Evolutionary conservation across 2,113 vertebrate species (phyloP).

Genomic region (Nothobranchius furzeri): DNA sequence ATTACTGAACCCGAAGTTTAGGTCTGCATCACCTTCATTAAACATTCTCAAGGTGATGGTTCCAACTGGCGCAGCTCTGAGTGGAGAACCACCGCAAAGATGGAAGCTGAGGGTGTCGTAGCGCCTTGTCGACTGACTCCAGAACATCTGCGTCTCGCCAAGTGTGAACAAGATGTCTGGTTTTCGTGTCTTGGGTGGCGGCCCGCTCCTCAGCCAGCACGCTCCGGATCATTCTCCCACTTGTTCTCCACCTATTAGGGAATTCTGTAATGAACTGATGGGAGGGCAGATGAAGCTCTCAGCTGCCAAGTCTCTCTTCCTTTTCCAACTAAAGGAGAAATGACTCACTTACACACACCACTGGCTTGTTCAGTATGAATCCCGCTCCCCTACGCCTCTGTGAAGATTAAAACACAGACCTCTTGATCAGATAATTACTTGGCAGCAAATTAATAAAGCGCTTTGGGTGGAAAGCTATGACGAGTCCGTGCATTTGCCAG

Average conservation of each 20-base stretch:
- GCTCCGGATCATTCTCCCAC: slow-evolving; percentile 45
- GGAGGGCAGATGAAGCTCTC: slow-evolving; percentile 67
- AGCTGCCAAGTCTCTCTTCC: slow-evolving; percentile 67
- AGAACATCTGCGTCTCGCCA: slow-evolving; percentile 57
- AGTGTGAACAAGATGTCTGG: slow-evolving; percentile 66
- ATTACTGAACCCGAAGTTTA: background rate
- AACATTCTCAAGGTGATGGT: slow-evolving; percentile 22
- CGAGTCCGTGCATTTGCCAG: slow-evolving; percentile 3
- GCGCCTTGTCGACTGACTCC: slow-evolving; percentile 31
- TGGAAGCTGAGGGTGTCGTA: slow-evolving; percentile 14
- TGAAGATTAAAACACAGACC: slow-evolving; percentile 67
- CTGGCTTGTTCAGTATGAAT: slow-evolving; percentile 50
- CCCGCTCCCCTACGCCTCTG: slow-evolving; percentile 55
- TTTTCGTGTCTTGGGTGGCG: slow-evolving; percentile 58
- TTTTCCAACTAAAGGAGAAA: slow-evolving; percentile 66
- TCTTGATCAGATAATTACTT: slow-evolving; percentile 70
- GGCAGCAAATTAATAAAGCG: slow-evolving; percentile 59
- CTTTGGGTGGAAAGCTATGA: slow-evolving; percentile 53
- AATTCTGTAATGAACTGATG: slow-evolving; percentile 67
- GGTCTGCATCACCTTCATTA: background rate
- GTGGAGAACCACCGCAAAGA: slow-evolving; percentile 11
- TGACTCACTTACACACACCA: slow-evolving; percentile 66
- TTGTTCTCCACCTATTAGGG: slow-evolving; percentile 63
- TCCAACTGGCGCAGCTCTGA: slow-evolving; percentile 43
- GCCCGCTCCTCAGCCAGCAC: slow-evolving; percentile 44